A percentile compares a stretch with the other conserved stretches of the same genome.
phyloP scores from a whole-genome alignment of 2,113 vertebrate genomes.

The Chitala chitala region DNA sequence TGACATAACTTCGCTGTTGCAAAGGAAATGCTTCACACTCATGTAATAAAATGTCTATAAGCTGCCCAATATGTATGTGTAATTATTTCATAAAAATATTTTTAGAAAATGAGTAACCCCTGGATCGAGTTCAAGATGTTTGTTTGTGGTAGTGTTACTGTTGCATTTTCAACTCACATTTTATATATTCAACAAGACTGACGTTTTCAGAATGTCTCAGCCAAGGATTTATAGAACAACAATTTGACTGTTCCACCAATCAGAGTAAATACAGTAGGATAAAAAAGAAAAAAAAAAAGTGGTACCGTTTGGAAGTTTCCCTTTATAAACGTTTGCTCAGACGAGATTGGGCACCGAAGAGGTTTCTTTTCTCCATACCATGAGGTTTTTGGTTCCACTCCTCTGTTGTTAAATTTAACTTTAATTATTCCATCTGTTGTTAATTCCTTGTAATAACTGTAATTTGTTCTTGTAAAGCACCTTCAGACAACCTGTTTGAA shows the following conservation, averaged over 20 bases:
- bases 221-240: neutral
- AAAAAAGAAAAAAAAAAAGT: constrained; percentile 6
- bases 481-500: no score
- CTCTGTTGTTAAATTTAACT: no score
- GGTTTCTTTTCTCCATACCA: no score
- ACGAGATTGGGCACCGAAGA: no score
- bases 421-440: no score
- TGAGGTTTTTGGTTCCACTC: no score
- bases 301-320: no score
- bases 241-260: neutral
- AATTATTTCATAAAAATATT: neutral
- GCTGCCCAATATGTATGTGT: neutral
- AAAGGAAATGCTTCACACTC: constrained; percentile 9
- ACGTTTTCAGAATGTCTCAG: neutral
- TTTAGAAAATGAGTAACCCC: neutral
- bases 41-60: neutral
- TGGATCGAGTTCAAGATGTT: neutral
- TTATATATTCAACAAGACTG: neutral
- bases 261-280: neutral
- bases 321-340: no score
- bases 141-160: no score
- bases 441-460: no score
- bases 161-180: no score
- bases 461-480: no score
- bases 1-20: neutral